Evolutionary conservation across 2,797 vertebrate species (phyloP).

Genomic region (Antrozous pallidus): DNA sequence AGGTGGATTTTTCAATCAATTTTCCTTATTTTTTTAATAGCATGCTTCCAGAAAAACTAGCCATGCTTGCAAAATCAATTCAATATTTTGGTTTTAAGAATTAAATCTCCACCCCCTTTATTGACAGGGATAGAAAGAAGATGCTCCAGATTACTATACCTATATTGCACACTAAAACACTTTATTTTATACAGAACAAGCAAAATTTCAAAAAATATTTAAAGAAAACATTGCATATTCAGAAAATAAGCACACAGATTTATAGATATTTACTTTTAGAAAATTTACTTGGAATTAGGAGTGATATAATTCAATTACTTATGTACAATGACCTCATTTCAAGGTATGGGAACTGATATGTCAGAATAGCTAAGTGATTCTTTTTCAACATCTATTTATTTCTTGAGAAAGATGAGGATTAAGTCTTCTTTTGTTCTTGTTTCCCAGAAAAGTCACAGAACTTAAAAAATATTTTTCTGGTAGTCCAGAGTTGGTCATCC

Average conservation of each 20-base stretch:
- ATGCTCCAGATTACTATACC: slow-evolving; percentile 70
- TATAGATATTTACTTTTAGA: slow-evolving; percentile 67
- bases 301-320: slow-evolving; percentile 76
- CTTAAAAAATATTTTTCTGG: slow-evolving; percentile 75
- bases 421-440: slow-evolving; percentile 80
- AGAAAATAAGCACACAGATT: slow-evolving; percentile 73
- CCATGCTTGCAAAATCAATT: slow-evolving; percentile 81
- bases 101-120: slow-evolving; percentile 67
- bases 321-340: slow-evolving; percentile 78
- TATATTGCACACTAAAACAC: slow-evolving; percentile 77
- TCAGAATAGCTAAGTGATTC: slow-evolving; percentile 77
- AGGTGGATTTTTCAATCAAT: slow-evolving; percentile 55
- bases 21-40: slow-evolving; percentile 68
- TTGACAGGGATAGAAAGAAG: slow-evolving; percentile 63
- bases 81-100: slow-evolving; percentile 73
- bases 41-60: slow-evolving; percentile 78
- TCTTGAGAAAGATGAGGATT: slow-evolving; percentile 81
- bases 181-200: slow-evolving; percentile 82
- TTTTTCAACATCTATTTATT: slow-evolving; percentile 81
- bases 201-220: slow-evolving; percentile 73
- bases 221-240: slow-evolving; percentile 63
- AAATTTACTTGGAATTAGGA: slow-evolving; percentile 77
- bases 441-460: slow-evolving; percentile 83
- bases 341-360: slow-evolving; percentile 66
- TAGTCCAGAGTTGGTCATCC: slow-evolving; percentile 84